Evolutionary conservation across 2,888 invertebrate species (phyloP).

Genomic region (Meteorus colon): DNA sequence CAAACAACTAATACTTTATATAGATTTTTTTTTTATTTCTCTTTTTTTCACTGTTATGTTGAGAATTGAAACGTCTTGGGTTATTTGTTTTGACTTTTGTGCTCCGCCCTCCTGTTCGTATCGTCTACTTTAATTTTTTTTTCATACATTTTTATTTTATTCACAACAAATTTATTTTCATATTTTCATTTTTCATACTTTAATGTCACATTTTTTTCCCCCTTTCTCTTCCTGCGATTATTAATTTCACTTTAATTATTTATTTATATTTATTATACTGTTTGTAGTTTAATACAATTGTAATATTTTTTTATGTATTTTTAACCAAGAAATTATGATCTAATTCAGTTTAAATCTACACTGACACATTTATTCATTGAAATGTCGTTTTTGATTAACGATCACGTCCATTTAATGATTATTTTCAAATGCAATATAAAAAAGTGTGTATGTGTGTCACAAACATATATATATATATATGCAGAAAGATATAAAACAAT

Average conservation of each 20-base stretch:
- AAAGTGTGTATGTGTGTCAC: too few relatives aligned
- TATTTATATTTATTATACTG: background rate
- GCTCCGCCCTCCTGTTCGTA: slow-evolving; percentile 61
- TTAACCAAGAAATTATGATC: background rate
- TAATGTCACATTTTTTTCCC: background rate
- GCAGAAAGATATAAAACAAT: background rate
- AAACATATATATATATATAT: too few relatives aligned
- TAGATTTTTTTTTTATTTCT: background rate
- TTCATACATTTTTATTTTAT: too few relatives aligned
- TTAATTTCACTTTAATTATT: background rate
- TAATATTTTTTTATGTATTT: background rate
- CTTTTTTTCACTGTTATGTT: slow-evolving; percentile 39
- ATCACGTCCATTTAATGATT: slow-evolving; percentile 1
- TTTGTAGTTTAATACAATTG: background rate
- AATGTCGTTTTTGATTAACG: slow-evolving; percentile 35
- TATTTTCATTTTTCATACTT: background rate
- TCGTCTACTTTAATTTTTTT: slow-evolving; percentile 39
- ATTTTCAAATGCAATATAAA: background rate
- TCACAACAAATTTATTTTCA: background rate
- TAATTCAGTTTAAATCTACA: background rate
- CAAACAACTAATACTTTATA: slow-evolving; percentile 32
- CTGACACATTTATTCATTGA: slow-evolving; percentile 33
- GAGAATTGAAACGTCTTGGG: slow-evolving; percentile 66
- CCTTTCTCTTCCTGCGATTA: background rate
- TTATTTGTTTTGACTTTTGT: slow-evolving; percentile 69